Evolutionary conservation across 1,140 invertebrate species (phyloP), one percentile per base, ranked within the genome.

Genomic region (Drosophila miranda): DNA sequence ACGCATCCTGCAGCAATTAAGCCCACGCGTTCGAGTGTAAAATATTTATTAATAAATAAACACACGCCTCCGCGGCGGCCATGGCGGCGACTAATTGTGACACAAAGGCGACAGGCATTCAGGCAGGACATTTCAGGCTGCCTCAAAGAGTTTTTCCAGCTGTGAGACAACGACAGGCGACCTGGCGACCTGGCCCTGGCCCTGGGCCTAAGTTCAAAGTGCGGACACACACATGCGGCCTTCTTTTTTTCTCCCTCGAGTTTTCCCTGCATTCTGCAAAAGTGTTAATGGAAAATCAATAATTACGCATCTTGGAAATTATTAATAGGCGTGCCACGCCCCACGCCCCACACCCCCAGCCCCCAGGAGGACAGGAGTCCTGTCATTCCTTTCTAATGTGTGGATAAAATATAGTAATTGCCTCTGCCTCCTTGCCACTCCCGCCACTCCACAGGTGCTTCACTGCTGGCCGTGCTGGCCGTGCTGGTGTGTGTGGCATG

Each of bases 231-330:
- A 74, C 82, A 73, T 86, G 74, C 73, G 71, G 53, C 38, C 44
- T 38, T 28, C 59, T 41, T 61, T 45, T 48, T 45, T 16, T 16
- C 16, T 16, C 16, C 16, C 16, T 16, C 16, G 16, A 16, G 0
- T 16, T 16, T n/a, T n/a, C 2, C 84, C 58, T 63, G 69, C 73
- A 43, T 42, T 45, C 81, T 62, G 19, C 52, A 77, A 86, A 78
- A 78, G 84, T 88, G 75, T 88, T 88, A 88, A 88, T 88, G 75
- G 49, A 88, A 88, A 88, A 88, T 88, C 83, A 88, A 88, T 88
- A 88, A 88, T 88, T 88, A 88, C 83, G 83, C 83, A 88, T 88
- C 83, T 88, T 88, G 83, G 61, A 88, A 38, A 88, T 79, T 88
- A 88, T 83, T 89, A 83, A 88, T 87, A 87, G 74, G 78, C 58